Evolutionary conservation across 2,888 invertebrate genomes (phyloP), one percentile per base, ranked within the genome.

Genomic region (Heterodera filipjevi): DNA sequence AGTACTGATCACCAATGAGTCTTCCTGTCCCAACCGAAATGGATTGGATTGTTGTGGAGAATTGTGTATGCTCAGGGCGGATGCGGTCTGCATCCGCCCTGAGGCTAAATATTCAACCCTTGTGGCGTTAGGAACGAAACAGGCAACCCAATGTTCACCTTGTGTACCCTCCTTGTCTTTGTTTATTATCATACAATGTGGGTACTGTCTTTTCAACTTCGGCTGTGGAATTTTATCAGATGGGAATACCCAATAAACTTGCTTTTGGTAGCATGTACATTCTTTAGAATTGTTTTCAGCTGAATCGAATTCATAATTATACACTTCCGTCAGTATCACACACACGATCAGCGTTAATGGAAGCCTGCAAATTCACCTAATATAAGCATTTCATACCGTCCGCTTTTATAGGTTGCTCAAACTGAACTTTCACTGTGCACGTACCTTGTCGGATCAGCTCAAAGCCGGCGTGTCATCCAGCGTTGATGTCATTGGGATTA

Each of bases 141-240:
- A 74, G 27, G 74, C 74, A 49, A 46, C n/a, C 74, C 74, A 74
- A 32, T 74, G 74, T 30, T 74, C 74, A 14, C 74, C 74, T 8
- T 14, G 22, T 19, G 74, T 74, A 2, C 74, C 74, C 16, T 16
- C 39, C n/a, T 35, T n/a, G 46, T 27, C 49, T 12, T 53, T 74
- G 59, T 74, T 74, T 10, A 44, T 44, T 5, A 74, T 27, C 14
- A 74, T 39, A 74, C 68, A 68, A 35, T 35, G 16, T 19, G 68
- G 68, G 12, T 68, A 68, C 33, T 68, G 32, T 68, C 35, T 68
- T 5, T 16, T 32, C 32, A 19, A 5, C 19, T 59, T 10, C 3
- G 53, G 53, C 16, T 59, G n/a, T 27, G 59, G 59, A 59, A 74
- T 74, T 35, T 74, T 74, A 27, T 74, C 39, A 2, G 74, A 74